Evolutionary conservation across 2,113 vertebrate species (phyloP).

Genomic region (Sturnus vulgaris): DNA sequence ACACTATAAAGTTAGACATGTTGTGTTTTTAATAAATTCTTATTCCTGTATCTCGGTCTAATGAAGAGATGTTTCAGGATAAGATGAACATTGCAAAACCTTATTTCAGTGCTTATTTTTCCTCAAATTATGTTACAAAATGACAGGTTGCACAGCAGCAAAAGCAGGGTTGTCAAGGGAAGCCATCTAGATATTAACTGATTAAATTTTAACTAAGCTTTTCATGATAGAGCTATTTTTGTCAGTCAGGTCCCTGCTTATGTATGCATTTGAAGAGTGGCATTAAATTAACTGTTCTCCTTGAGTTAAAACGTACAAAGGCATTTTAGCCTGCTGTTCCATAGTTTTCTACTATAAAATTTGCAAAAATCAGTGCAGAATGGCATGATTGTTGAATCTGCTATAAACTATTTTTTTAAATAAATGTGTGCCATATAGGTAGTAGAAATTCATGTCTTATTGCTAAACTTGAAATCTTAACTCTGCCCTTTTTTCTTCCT

Average conservation of each 20-base stretch:
- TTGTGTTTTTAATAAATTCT: neutral
- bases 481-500: neutral
- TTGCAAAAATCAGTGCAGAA: neutral
- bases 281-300: neutral
- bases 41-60: neutral
- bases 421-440: neutral
- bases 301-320: neutral
- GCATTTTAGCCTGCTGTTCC: neutral
- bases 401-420: neutral
- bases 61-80: neutral
- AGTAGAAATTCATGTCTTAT: neutral
- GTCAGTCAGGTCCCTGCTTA: neutral
- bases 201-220: neutral
- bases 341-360: neutral
- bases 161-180: neutral
- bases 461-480: neutral
- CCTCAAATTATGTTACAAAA: neutral
- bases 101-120: neutral
- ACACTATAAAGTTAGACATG: neutral
- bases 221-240: neutral
- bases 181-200: neutral
- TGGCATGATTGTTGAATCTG: neutral
- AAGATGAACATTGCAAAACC: neutral
- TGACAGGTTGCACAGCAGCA: neutral
- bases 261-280: neutral